Base-by-base conservation (phyloP, 2,888 invertebrate species). In the Isotomurus palustris region DNA sequence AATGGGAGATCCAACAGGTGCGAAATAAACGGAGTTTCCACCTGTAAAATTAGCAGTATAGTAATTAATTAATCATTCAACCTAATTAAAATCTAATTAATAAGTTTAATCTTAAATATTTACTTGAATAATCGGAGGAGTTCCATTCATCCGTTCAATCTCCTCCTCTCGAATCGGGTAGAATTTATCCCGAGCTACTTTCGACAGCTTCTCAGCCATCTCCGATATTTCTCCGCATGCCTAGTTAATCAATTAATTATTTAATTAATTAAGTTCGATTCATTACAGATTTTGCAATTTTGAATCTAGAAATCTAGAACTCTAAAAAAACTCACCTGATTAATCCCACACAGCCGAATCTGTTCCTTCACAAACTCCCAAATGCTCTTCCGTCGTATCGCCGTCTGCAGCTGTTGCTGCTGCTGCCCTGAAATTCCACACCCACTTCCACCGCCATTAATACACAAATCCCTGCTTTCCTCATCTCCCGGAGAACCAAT, bases 111-210 rank as follows among this genome's bases (percentile, higher is more conserved):
- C 19, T 17, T 19, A 14, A 17, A 17, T 40, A 53, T 19, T 38
- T 54, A 69, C 69, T 36, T 61, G 66, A 53, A 69, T 62, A n/a
- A 69, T 63, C 4, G 69, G 62, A n/a, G 62, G 53, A 12, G 60
- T 48, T 22, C 47, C 58, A 8, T 62, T 58, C n/a, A 66, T 49
- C 14, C 66, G 56, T 19, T 69, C 69, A 5, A 67, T 56, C 55
- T 69, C 69, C 22, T 69, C 69, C 43, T 69, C 69, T 25, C 67
- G 29, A 14, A 69, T 64, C 35, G 69, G 69, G 45, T 67, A 67
- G 54, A 69, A 66, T 44, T 69, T 67, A 53, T 69, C 69, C 40
- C 69, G 36, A 21, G 69, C 69, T 24, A 69, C 60, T 58, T 66
- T 59, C n/a, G 67, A 60, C 22, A 69, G 24, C 43, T 63, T 66